Evolutionary conservation across 1,140 invertebrate species (phyloP), one percentile per base, ranked within the genome.

Genomic region (Ylistrum balloti): DNA sequence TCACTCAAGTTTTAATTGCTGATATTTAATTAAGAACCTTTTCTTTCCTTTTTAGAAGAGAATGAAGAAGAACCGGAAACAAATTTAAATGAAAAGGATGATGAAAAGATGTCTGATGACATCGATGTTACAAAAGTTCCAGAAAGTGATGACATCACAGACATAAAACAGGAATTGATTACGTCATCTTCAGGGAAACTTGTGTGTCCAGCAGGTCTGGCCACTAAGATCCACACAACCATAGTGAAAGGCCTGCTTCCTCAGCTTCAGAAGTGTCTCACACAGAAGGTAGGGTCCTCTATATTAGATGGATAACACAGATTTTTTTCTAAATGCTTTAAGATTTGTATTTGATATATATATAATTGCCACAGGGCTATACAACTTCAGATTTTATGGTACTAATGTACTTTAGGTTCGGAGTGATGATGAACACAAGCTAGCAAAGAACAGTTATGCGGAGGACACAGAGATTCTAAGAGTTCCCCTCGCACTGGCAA

Each of bases 401-500:
- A 7, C 13, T n/a, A n/a, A n/a, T 38, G 35, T 13, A 17, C 20
- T 91, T 45, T 97, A 98, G 96, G 97, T 97, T 0, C 97, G 97
- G 88, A 97, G 97, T 91, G 98, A 97, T 35, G 94, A 93, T 33
- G 97, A 97, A 85, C 98, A 99, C 95, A 99, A 99, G 95, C 94
- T 98, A 0, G 97, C 35, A 9, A 93, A 93, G 87, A 94, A 93
- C 33, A 93, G 95, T 86, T 96, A 95, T 92, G 94, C 96, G 38
- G 97, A 97, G 91, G 98, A 99, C 94, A 98, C 99, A 92, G 98
- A 99, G 95, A 97, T 99, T 92, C 96, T 98, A 89, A 97, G 98
- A 89, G 98, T 99, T 17, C 99, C 99, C 0, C 97, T 99, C 92
- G 98, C 98, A 0, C 96, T 99, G 56, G 98, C 99, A 0, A 97